Percentiles rank a stretch among this genome's conserved stretches.
Conservation (phyloP, 2,888 invertebrate species). For the Ephialtes manifestator region DNA sequence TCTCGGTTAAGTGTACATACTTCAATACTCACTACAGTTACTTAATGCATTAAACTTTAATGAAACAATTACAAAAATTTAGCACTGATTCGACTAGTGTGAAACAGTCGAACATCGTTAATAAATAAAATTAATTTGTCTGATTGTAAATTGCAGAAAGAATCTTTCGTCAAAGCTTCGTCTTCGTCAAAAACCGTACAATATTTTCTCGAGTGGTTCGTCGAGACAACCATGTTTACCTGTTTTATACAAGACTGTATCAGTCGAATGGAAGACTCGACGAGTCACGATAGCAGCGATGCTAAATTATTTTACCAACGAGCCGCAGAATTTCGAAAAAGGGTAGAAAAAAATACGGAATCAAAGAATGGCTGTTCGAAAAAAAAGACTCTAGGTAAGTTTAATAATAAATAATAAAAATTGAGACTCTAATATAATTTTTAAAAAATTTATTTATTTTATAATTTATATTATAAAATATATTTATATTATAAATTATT, state of each 20-base stretch:
- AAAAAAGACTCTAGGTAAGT: slow-evolving; percentile 78
- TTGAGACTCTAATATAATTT: not conserved
- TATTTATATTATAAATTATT: no score
- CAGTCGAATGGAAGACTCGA: slow-evolving; percentile 73
- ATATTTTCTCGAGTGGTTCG: slow-evolving; percentile 94
- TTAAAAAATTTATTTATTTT: no score
- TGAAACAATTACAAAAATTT: no score
- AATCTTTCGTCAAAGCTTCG: slow-evolving; percentile 89
- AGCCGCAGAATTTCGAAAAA: slow-evolving; percentile 71
- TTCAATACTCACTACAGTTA: no score
- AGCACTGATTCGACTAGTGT: no score
- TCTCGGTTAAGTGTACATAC: no score
- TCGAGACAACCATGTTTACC: slow-evolving; percentile 95
- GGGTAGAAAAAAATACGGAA: slow-evolving; percentile 65
- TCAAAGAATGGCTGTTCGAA: slow-evolving; percentile 74
- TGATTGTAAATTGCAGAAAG: slow-evolving; percentile 88
- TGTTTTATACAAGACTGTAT: slow-evolving; percentile 89
- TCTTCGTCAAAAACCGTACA: slow-evolving; percentile 89
- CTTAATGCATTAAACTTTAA: no score
- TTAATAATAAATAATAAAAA: not conserved
- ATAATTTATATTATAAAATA: no score
- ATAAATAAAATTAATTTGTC: not conserved
- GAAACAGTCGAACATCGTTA: no score
- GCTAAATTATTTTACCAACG: slow-evolving; percentile 73
- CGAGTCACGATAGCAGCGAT: slow-evolving; percentile 70